A percentile compares a stretch with the other conserved stretches of the same genome.
phyloP scores from a whole-genome alignment of 1,140 invertebrate species.

The Nasonia vitripennis region DNA sequence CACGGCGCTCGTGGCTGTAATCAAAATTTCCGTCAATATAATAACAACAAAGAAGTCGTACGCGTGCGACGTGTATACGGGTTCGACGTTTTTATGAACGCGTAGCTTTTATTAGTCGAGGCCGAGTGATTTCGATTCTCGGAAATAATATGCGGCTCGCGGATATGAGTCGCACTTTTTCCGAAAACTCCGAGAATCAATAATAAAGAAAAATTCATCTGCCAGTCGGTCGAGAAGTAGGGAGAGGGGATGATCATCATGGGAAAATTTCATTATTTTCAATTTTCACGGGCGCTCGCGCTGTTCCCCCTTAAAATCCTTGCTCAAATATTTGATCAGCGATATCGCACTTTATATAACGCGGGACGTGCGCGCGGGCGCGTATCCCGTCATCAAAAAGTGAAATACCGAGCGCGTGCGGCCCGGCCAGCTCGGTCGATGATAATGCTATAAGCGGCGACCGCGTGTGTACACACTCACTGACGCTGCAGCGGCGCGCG shows the following conservation, averaged over 20 bases:
- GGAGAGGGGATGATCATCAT: slow-evolving; percentile 4
- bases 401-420: slow-evolving; percentile 35
- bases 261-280: slow-evolving; percentile 48
- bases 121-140: too few species aligned
- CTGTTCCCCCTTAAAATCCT: slow-evolving; percentile 40
- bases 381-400: slow-evolving; percentile 45
- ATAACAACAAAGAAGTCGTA: slow-evolving; percentile 15
- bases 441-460: slow-evolving; percentile 8
- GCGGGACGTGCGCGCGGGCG: not conserved
- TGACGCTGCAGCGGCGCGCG: not conserved
- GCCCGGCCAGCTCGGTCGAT: slow-evolving; percentile 24
- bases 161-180: too few species aligned
- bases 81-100: slow-evolving; percentile 18
- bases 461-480: not conserved
- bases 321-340: slow-evolving; percentile 51
- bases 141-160: too few species aligned
- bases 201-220: slow-evolving; percentile 48
- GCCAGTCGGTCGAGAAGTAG: not conserved
- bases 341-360: slow-evolving; percentile 37
- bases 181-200: not conserved
- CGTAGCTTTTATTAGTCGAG: too few species aligned
- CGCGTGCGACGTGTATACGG: not conserved
- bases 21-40: slow-evolving; percentile 44
- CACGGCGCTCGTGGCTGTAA: slow-evolving; percentile 27
- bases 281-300: slow-evolving; percentile 42